A percentile compares a stretch with the other conserved stretches of the same genome.
Evolutionary conservation across 2,113 vertebrate species (phyloP).

Genomic region (Peromyscus leucopus): DNA sequence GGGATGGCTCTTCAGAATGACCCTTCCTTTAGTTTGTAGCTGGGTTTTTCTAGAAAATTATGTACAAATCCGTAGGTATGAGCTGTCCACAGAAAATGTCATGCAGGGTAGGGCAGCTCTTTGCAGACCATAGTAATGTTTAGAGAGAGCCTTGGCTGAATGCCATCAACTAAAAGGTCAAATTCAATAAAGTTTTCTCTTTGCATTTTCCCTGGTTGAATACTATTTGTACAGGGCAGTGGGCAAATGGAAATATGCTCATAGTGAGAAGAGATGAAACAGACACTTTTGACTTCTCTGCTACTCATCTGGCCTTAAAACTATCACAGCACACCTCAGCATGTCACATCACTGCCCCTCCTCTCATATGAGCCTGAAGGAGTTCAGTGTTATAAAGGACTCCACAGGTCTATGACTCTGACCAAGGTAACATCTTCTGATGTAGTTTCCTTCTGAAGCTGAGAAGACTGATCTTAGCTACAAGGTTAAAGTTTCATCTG

Average conservation of each 20-base stretch:
- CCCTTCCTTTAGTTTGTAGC: neutral
- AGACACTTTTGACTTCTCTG: neutral
- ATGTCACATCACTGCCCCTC: fast-evolving
- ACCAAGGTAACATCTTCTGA: neutral
- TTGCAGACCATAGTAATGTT: neutral
- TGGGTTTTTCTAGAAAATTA: neutral
- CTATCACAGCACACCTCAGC: neutral
- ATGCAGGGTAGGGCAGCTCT: neutral
- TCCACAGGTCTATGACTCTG: neutral
- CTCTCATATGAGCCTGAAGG: fast-evolving
- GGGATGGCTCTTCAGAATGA: neutral
- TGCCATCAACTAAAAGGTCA: neutral
- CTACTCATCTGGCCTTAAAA: neutral
- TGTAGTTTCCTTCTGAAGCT: neutral
- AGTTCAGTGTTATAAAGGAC: too few species aligned
- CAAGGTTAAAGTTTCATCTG: neutral
- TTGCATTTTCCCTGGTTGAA: neutral
- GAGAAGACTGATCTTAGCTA: neutral
- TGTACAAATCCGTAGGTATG: neutral
- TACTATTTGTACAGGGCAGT: neutral
- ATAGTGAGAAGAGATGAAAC: neutral
- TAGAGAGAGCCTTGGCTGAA: neutral
- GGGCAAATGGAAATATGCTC: neutral
- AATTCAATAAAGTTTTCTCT: neutral
- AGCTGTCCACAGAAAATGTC: neutral